Evolutionary conservation across 2,113 vertebrate genomes (phyloP), one percentile per base, ranked within the genome.

Genomic region (Poeciliopsis prolifica): DNA sequence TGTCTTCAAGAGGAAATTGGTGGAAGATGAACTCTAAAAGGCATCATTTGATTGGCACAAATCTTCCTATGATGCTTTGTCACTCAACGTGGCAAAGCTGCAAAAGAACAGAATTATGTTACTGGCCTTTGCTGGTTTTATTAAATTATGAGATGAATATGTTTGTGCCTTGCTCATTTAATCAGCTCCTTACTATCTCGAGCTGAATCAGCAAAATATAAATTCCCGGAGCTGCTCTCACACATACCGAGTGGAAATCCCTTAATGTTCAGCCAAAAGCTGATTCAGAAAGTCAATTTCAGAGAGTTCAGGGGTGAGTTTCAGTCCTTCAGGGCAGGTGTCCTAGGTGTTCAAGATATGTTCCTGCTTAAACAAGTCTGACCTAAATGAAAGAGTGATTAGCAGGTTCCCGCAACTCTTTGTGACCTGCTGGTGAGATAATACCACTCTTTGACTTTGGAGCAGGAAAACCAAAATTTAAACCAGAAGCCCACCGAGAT

Each of bases 191-290:
- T 54, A 37, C 62, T 44, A 30, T 79, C 66, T 26, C 66, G 11
- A 29, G 51, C 72, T 2, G 78, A 78, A 72, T 87, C 76, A 86
- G 85, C 73, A 44, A 74, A 75, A 77, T 66, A 44, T 65, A 63
- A 65, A 65, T 72, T 74, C 74, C 85, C 42, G 2, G 74, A 87
- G 80, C 78, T 86, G 80, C 91, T 87, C 78, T 88, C 71, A 84
- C 75, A 83, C 81, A 71, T 74, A 73, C 77, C 77, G 74, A 31
- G 68, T 28, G 62, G 79, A 86, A 86, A 87, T 77, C 79, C 81
- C 74, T 30, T 29, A 48, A 63, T 5, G 22, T 69, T 82, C 77
- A 61, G 62, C 78, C 75, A 63, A 75, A 28, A 81, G 61, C 64
- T n/a, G 6, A 42, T 90, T 88, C 85, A 88, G 0, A 33, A 58